Evolutionary conservation across 2,113 vertebrate genomes (phyloP).

Genomic region (Mormyrus iriodes): DNA sequence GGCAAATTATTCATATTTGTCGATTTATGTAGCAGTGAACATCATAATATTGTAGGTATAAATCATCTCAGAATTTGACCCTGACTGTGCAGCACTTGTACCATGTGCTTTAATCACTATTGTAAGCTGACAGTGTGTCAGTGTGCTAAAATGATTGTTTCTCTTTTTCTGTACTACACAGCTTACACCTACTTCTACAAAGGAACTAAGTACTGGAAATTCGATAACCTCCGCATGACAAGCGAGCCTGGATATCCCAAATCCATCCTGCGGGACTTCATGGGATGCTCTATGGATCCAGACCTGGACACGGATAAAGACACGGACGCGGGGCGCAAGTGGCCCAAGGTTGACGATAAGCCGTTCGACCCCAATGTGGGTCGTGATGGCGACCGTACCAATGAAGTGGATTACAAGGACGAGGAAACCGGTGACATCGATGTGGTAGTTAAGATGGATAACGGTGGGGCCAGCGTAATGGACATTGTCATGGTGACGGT

Average conservation of each 20-base stretch:
- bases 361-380: conserved; percentile 73
- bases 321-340: conserved; percentile 49
- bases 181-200: conserved; percentile 94
- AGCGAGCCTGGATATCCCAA: conserved; percentile 92
- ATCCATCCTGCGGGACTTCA: conserved; percentile 89
- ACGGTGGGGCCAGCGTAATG: conserved; percentile 78
- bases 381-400: conserved; percentile 22
- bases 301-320: conserved; percentile 48
- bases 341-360: conserved; percentile 68
- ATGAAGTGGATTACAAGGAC: conserved; percentile 48
- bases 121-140: not conserved
- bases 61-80: not conserved
- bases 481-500: conserved; percentile 84
- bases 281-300: conserved; percentile 82
- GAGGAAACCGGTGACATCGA: conserved; percentile 64
- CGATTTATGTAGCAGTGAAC: not conserved
- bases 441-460: conserved; percentile 85
- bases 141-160: not conserved
- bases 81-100: not conserved
- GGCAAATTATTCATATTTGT: not conserved
- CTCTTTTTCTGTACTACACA: conserved; percentile 35
- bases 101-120: not conserved
- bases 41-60: not conserved
- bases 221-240: conserved; percentile 88
- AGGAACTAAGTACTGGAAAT: conserved; percentile 95